Evolutionary conservation across 2,888 invertebrate genomes (phyloP), one percentile per base, ranked within the genome.

Genomic region (Rhyacophila evoluta): DNA sequence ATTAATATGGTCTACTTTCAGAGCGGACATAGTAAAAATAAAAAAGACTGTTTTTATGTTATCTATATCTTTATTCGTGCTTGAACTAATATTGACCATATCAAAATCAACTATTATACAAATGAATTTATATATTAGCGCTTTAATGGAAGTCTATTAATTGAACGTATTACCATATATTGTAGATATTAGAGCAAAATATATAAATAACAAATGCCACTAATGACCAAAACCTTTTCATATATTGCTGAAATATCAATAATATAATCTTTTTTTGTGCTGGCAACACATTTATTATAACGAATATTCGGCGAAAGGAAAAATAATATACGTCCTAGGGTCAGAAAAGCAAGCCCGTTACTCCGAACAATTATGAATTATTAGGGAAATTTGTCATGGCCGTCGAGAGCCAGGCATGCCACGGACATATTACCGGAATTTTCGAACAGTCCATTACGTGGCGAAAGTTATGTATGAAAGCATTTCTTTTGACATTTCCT

Each of bases 341-440:
- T 5, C 25, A 55, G 74, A 55, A 74, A 74, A 74, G 55, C 74
- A 15, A 11, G 39, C 74, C 28, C 41, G 76, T 12, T 74, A n/a
- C 74, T 73, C 8, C 36, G 69, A 74, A 69, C 27, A 78, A 78
- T 78, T 73, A 78, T 78, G 78, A 78, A 69, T 78, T 78, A 74
- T 78, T 69, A 38, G 33, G n/a, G 69, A 69, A 78, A 78, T 78
- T 78, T 74, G 78, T 78, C 78, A 78, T 33, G 37, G 78, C 27
- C 55, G 78, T 74, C 74, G 74, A 55, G 36, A 33, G 71, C 71
- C 39, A 41, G 28, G 69, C 15, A 69, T 33, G 29, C 33, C 69
- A 29, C 11, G 33, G 15, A 12, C 71, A 55, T 73, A 39, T 73
- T 73, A 55, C 72, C 73, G 77, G 73, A 73, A 77, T 77, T 71